A percentile compares a stretch with the other conserved stretches of the same genome.
phyloP scores from a whole-genome alignment of 1,140 invertebrate species.

The Drosophila tristis region DNA sequence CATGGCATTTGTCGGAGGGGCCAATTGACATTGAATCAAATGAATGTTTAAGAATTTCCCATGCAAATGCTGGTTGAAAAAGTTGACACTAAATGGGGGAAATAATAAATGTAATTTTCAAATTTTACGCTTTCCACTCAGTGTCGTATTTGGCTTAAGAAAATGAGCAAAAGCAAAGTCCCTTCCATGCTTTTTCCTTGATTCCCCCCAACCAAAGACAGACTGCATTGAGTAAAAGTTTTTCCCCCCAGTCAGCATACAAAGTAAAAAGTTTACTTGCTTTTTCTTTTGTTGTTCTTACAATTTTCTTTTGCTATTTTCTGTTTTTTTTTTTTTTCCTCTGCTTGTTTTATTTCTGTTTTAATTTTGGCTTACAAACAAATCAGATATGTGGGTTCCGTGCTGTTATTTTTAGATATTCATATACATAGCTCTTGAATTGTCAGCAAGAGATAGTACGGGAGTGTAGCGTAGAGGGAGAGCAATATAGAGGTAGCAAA shows the following conservation, averaged over 20 bases:
- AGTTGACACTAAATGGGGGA: slow-evolving; percentile 43
- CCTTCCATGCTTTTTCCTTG: neutral
- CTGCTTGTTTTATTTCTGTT: slow-evolving; percentile 4
- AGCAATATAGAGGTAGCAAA: neutral
- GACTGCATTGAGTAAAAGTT: slow-evolving; percentile 54
- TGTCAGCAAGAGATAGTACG: neutral
- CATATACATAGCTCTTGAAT: slow-evolving; percentile 41
- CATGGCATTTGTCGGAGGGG: slow-evolving; percentile 10
- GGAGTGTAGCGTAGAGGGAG: too few species aligned
- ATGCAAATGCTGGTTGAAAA: slow-evolving; percentile 27
- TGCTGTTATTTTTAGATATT: slow-evolving; percentile 37
- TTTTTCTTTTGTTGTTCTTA: slow-evolving; percentile 14
- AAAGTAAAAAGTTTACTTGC: slow-evolving; percentile 67
- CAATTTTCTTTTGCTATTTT: neutral
- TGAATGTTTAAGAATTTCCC: slow-evolving; percentile 28
- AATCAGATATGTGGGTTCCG: too few species aligned
- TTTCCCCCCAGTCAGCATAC: slow-evolving; percentile 16
- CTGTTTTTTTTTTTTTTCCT: slow-evolving; percentile 10
- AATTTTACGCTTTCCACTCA: slow-evolving; percentile 38
- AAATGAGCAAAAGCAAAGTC: slow-evolving; percentile 53
- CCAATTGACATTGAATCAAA: slow-evolving; percentile 29
- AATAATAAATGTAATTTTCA: slow-evolving; percentile 70
- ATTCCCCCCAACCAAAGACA: neutral
- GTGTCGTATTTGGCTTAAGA: slow-evolving; percentile 32
- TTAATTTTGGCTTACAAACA: slow-evolving; percentile 12